phyloP scores from a whole-genome alignment of 2,113 vertebrate species.

The Probosciger aterrimus region DNA sequence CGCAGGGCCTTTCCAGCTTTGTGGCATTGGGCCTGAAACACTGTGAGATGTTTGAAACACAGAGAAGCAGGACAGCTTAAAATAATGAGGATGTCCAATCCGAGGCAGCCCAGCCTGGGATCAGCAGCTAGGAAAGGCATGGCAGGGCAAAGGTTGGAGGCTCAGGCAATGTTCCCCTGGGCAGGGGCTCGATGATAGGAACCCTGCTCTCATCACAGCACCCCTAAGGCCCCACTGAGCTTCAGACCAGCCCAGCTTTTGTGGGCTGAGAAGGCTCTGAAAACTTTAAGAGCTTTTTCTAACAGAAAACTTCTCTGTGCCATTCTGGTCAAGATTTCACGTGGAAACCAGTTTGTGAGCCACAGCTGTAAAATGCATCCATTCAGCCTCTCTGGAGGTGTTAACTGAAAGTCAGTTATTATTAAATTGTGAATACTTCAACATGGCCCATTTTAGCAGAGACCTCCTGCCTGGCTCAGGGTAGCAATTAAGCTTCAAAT shows the following conservation, averaged over 20 bases:
- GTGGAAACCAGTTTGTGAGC: not conserved
- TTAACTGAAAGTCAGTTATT: not conserved
- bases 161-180: not conserved
- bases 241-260: not conserved
- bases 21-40: not conserved
- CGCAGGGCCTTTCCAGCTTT: fast-evolving
- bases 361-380: slow-evolving; percentile 15
- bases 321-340: not conserved
- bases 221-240: not conserved
- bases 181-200: fast-evolving
- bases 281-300: not conserved
- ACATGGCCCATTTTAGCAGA: not conserved
- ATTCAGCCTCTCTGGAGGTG: not conserved
- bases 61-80: not conserved
- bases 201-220: not conserved
- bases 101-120: not conserved
- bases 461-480: not conserved
- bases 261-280: not conserved
- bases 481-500: not conserved
- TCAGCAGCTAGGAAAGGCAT: not conserved
- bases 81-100: not conserved
- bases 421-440: slow-evolving; percentile 45
- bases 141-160: not conserved
- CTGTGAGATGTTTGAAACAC: not conserved
- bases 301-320: not conserved